Evolutionary conservation across 2,888 invertebrate genomes (phyloP).

Genomic region (Brachyptera putata): DNA sequence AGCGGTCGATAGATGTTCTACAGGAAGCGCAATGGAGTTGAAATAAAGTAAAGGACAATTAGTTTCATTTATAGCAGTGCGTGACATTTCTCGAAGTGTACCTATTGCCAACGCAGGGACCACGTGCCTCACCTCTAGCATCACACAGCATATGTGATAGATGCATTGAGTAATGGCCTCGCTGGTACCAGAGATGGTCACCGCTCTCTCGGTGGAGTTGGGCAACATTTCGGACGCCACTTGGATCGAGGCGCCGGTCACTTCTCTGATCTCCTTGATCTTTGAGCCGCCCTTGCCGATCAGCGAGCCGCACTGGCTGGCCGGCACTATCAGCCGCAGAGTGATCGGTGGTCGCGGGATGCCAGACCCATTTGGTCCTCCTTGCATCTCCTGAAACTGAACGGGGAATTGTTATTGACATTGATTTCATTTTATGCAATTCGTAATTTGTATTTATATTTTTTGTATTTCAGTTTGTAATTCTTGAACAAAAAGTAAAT

Average conservation of each 20-base stretch:
- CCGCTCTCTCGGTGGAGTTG: slow-evolving; percentile 97
- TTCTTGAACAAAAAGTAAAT: too few species aligned
- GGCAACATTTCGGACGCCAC: slow-evolving; percentile 99
- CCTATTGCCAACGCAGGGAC: too few species aligned
- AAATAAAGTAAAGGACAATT: too few species aligned
- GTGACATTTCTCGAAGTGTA: too few species aligned
- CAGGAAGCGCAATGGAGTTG: too few species aligned
- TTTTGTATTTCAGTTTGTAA: too few species aligned
- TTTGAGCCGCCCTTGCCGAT: slow-evolving; percentile 99
- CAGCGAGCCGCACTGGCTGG: slow-evolving; percentile 98
- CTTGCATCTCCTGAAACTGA: slow-evolving; percentile 73
- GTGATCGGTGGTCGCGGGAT: slow-evolving; percentile 95
- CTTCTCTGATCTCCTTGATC: slow-evolving; percentile 99
- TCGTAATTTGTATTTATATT: too few species aligned
- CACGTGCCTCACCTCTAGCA: slow-evolving; percentile 94
- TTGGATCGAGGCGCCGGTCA: slow-evolving; percentile 86
- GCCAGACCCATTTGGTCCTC: slow-evolving; percentile 56
- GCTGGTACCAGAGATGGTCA: slow-evolving; percentile 95
- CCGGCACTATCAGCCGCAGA: slow-evolving; percentile 95
- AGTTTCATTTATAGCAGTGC: too few species aligned
- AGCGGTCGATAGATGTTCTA: too few species aligned
- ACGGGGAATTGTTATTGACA: not conserved
- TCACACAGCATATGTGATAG: slow-evolving; percentile 98
- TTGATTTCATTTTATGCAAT: too few species aligned
- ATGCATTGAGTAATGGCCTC: slow-evolving; percentile 99